Conservation (phyloP, 2,797 vertebrate genomes). For the Ctenochaetus hawaiiensis region DNA sequence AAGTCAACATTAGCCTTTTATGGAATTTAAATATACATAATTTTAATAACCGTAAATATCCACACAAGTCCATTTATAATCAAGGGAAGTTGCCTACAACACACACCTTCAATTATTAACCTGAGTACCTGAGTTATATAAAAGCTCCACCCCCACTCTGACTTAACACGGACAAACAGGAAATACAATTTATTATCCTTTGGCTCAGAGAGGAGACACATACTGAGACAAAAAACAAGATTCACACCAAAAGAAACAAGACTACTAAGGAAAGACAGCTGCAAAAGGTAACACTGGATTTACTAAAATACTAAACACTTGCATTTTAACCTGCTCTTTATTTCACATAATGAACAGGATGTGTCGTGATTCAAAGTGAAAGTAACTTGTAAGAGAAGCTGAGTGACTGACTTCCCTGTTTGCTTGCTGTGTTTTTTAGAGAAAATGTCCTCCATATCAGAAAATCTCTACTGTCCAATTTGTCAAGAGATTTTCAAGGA, state of each 20-base stretch:
- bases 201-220: not conserved
- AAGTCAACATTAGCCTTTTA: too few relatives aligned
- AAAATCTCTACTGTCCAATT: constrained; percentile 49
- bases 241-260: not conserved
- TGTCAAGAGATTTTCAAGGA: constrained; percentile 51
- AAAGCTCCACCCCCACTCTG: constrained; percentile 40
- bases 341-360: not conserved
- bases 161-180: constrained; percentile 21
- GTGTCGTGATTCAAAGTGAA: constrained; percentile 32
- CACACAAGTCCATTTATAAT: too few relatives aligned
- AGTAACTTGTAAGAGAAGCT: constrained; percentile 19
- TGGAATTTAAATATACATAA: too few relatives aligned
- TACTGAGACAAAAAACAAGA: not conserved
- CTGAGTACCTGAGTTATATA: too few relatives aligned
- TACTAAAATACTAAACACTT: constrained; percentile 3
- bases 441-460: constrained; percentile 42
- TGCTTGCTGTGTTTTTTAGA: not conserved
- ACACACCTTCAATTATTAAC: too few relatives aligned
- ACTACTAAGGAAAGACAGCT: not conserved
- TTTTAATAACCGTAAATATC: too few relatives aligned
- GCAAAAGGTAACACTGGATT: constrained; percentile 9
- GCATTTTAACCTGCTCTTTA: constrained; percentile 4
- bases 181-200: constrained; percentile 6
- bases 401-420: not conserved
- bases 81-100: too few relatives aligned